These are phyloP conservation scores for Habroteleia sp. DNA, from an alignment of 2,888 invertebrate genomes.

Conservation along the genomic window DNA sequence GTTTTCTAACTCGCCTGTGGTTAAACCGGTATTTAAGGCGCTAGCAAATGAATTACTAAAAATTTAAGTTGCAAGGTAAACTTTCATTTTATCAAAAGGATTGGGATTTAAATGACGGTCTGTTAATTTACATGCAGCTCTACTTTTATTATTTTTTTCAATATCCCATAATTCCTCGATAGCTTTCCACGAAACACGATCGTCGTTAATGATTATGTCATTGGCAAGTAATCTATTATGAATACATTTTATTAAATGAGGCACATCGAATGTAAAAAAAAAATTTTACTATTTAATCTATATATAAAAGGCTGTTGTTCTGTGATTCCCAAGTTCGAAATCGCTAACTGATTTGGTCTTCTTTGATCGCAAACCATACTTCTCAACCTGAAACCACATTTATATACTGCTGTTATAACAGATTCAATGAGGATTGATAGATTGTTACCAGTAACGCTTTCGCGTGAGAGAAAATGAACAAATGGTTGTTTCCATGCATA, in stretches of 20 bases:
- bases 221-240: conserved; percentile 18
- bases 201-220: conserved; percentile 4
- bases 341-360: no score
- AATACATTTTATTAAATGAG: conserved; percentile 19
- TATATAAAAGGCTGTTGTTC: no score
- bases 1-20: background rate
- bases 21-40: conserved; percentile 25
- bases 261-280: conserved; percentile 62
- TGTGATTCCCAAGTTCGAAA: no score
- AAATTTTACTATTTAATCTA: no score
- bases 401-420: no score
- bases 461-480: no score
- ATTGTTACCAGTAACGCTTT: no score
- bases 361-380: no score
- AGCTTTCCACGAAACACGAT: background rate
- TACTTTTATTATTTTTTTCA: conserved; percentile 48
- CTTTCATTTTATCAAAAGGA: conserved; percentile 67
- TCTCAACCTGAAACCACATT: no score
- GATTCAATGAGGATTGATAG: no score
- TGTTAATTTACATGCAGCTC: conserved; percentile 66
- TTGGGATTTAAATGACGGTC: conserved; percentile 64
- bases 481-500: no score
- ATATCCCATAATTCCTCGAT: no score
- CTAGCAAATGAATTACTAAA: conserved; percentile 66
- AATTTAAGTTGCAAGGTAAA: conserved; percentile 65